Evolutionary conservation across 2,113 vertebrate genomes (phyloP), one percentile per base, ranked within the genome.

Genomic region (Columba livia): DNA sequence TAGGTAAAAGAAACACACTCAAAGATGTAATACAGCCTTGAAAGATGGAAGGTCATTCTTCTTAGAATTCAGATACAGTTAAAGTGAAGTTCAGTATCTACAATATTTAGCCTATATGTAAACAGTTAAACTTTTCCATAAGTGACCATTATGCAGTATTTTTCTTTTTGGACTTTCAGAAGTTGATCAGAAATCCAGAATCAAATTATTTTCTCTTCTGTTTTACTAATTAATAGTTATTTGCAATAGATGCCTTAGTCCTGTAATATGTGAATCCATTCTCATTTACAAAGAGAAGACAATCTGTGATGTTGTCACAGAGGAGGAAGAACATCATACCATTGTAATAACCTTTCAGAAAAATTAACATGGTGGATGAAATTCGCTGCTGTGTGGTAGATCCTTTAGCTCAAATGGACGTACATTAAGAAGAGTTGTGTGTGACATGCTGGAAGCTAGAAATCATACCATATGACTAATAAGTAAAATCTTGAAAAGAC

Each of bases 131-230:
- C 4, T 26, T 82, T 86, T 78, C 80, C 89, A 4, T 34, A 64
- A 85, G 32, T 62, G 19, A 73, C 40, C 78, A 67, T 25, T 79
- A 54, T 74, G 26, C 1, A 0, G n/a, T 87, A 57, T 70, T 91
- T 91, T 87, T 64, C 47, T 40, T 89, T 95, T 73, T 94, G 64
- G 83, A 92, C 11, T 53, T 67, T 53, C 31, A 86, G 73, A 93
- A 93, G 60, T 9, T 65, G 57, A 94, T 79, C 71, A 87, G 67
- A 83, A 95, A 94, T 54, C 15, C 13, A 60, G 88, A 79, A 54
- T 23, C 1, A 58, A 73, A 75, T 54, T 20, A 32, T 61, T 64
- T 23, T 18, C 36, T 28, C 24, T 89, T 50, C 67, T 56, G 19
- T 69, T 81, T 79, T n/a, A 92, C 92, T 79, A 80, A 19, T 26